phyloP scores from a whole-genome alignment of 2,113 vertebrate species.

The Syrrhaptes paradoxus region DNA sequence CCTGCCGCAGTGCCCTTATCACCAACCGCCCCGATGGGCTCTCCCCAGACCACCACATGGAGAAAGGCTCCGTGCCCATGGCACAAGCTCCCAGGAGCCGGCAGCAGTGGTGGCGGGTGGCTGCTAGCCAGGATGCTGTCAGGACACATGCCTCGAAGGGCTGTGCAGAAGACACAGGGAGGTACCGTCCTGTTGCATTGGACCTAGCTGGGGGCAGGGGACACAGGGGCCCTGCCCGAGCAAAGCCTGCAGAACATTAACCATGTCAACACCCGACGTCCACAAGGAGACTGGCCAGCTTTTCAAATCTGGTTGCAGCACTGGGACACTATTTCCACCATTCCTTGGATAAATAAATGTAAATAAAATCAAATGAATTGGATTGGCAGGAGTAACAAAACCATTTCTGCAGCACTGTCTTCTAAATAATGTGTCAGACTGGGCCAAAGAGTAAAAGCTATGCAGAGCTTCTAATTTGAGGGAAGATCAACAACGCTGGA shows the following conservation, averaged over 20 bases:
- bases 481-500: slow-evolving; percentile 16
- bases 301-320: background rate
- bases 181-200: fast-evolving
- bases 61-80: background rate
- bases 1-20: fast-evolving
- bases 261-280: background rate
- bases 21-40: fast-evolving
- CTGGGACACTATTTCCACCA: background rate
- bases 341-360: slow-evolving; percentile 21
- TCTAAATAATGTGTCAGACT: slow-evolving; percentile 22
- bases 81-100: background rate
- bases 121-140: fast-evolving
- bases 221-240: background rate
- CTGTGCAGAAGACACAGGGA: background rate
- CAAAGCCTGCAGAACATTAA: background rate
- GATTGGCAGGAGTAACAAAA: slow-evolving; percentile 24
- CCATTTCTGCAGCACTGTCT: background rate
- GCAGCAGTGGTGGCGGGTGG: background rate
- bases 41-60: background rate
- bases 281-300: background rate
- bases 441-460: slow-evolving; percentile 5
- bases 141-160: background rate
- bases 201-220: background rate
- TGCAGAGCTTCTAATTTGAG: slow-evolving; percentile 43
- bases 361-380: slow-evolving; percentile 24